Evolutionary conservation across 2,888 invertebrate species (phyloP).

Genomic region (Sialis fuliginosa): DNA sequence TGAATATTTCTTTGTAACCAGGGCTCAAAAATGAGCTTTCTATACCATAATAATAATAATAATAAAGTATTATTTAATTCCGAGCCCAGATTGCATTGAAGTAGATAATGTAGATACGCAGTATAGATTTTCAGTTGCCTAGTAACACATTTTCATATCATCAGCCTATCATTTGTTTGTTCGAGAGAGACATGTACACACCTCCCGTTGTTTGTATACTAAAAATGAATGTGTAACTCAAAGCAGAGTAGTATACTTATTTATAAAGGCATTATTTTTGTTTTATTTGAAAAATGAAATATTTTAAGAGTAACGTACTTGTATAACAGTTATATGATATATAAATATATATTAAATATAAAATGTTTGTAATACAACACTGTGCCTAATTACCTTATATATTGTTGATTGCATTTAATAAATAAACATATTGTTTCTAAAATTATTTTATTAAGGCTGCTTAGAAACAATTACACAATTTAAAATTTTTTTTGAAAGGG

Average conservation of each 20-base stretch:
- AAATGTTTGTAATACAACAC: conserved; percentile 4
- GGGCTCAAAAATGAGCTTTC: too few relatives aligned
- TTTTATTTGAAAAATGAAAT: not conserved
- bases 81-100: too few relatives aligned
- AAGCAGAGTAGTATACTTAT: not conserved
- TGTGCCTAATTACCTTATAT: not conserved
- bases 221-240: not conserved
- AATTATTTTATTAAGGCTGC: too few relatives aligned
- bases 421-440: conserved; percentile 1
- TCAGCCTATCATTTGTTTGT: not conserved
- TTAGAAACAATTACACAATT: too few relatives aligned
- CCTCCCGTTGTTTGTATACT: not conserved
- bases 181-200: not conserved
- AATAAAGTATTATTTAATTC: too few relatives aligned
- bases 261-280: not conserved
- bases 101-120: too few relatives aligned
- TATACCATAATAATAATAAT: too few relatives aligned
- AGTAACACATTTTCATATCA: not conserved
- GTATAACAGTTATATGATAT: conserved; percentile 2
- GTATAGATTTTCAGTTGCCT: too few relatives aligned
- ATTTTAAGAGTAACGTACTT: not conserved
- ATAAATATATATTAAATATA: conserved; percentile 1
- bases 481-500: too few relatives aligned
- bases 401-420: conserved; percentile 5
- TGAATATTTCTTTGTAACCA: too few relatives aligned